phyloP scores from a whole-genome alignment of 2,888 invertebrate genomes.

The Flexamia atlantica region DNA sequence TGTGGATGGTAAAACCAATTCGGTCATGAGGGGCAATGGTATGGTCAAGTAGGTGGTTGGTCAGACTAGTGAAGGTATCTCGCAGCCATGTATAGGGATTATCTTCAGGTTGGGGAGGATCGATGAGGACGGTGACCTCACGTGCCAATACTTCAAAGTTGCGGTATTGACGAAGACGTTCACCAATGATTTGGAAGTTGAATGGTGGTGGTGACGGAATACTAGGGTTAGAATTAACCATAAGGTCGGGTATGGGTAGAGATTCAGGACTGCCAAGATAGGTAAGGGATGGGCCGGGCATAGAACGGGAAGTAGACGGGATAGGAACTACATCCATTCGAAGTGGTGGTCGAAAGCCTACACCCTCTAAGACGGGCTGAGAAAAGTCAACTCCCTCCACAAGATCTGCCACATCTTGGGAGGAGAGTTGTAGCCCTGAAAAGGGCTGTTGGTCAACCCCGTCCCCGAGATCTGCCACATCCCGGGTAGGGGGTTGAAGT shows the following conservation, averaged over 20 bases:
- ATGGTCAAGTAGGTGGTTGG: background rate
- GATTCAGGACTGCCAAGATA: background rate
- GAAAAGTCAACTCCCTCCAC: background rate
- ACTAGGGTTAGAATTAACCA: background rate
- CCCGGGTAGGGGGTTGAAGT: background rate
- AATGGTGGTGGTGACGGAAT: background rate
- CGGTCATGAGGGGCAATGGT: conserved; percentile 14
- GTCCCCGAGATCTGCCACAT: background rate
- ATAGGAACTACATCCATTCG: background rate
- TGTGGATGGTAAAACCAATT: conserved; percentile 1
- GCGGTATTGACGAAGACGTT: background rate
- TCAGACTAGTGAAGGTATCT: background rate
- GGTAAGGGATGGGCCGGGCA: conserved; percentile 7
- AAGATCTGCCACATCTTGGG: background rate
- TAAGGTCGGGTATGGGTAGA: background rate
- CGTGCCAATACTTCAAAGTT: conserved; percentile 15
- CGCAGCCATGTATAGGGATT: background rate
- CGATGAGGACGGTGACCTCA: conserved; percentile 11
- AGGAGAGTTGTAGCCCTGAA: conserved; percentile 7
- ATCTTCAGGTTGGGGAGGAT: background rate
- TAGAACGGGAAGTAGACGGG: conserved; percentile 1
- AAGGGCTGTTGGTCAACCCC: too few species aligned
- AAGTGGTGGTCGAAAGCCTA: background rate
- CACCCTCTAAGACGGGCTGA: background rate
- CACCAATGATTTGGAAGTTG: background rate